Percentiles rank a stretch among this genome's conserved stretches.
phyloP scores from a whole-genome alignment of 2,113 vertebrate genomes.

The Protobothrops mucrosquamatus region DNA sequence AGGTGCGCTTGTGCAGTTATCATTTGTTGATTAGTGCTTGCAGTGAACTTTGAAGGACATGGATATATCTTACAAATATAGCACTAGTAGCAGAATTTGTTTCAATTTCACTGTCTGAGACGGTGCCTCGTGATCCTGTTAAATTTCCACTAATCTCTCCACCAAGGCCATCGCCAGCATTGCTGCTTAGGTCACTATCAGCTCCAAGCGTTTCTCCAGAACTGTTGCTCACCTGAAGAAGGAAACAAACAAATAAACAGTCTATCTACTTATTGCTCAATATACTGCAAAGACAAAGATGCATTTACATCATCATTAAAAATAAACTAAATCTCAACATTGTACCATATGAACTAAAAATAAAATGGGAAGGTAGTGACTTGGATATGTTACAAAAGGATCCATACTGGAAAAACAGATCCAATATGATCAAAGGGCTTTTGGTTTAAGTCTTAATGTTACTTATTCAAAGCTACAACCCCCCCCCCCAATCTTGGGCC shows the following conservation, averaged over 20 bases:
- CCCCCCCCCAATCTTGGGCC: neutral
- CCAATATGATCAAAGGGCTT: neutral
- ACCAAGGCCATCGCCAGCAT: slow-evolving; percentile 84
- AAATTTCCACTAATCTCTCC: slow-evolving; percentile 77
- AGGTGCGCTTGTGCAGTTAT: neutral
- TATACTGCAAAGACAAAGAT: neutral
- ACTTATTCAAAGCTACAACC: neutral
- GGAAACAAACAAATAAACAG: slow-evolving; percentile 9
- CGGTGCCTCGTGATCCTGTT: slow-evolving; percentile 84
- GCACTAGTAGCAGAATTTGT: slow-evolving; percentile 92
- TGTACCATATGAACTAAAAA: neutral
- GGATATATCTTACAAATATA: slow-evolving; percentile 84
- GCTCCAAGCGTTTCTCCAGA: slow-evolving; percentile 96
- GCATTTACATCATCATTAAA: neutral
- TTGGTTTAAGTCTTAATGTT: neutral
- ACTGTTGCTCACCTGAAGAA: slow-evolving; percentile 91
- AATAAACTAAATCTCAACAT: neutral
- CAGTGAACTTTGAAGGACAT: neutral
- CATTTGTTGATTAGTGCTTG: neutral
- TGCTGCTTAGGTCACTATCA: slow-evolving; percentile 97
- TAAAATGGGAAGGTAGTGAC: neutral
- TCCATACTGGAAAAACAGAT: neutral
- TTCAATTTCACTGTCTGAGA: slow-evolving; percentile 98
- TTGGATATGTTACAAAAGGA: neutral
- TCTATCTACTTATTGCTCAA: neutral